phyloP scores from a whole-genome alignment of 2,888 invertebrate genomes.

The Eupithecia tripunctaria region DNA sequence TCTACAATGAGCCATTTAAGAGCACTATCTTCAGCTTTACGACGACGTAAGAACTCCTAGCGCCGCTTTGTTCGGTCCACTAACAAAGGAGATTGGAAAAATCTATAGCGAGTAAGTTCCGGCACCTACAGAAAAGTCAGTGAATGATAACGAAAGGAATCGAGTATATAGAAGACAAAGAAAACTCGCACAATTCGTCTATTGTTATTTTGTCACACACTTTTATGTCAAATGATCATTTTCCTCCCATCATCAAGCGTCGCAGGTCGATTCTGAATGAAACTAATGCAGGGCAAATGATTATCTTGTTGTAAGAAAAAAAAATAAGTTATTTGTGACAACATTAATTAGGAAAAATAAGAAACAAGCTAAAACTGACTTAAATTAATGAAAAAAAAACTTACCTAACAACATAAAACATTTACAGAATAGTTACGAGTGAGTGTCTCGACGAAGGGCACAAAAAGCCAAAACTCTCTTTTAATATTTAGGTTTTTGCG shows the following conservation, averaged over 20 bases:
- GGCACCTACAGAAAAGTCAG: slow-evolving; percentile 29
- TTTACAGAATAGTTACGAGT: background rate
- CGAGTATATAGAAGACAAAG: background rate
- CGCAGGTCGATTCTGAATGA: background rate
- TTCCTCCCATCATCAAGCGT: background rate
- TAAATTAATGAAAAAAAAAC: background rate
- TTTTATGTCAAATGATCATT: background rate
- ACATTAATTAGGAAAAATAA: background rate
- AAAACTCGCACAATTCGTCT: background rate
- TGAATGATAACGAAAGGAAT: slow-evolving; percentile 17
- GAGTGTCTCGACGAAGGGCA: background rate
- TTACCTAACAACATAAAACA: background rate
- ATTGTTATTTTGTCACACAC: background rate
- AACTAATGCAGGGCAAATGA: background rate
- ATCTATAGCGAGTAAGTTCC: slow-evolving; percentile 24
- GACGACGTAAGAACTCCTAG: slow-evolving; percentile 32
- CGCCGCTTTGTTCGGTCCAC: slow-evolving; percentile 31
- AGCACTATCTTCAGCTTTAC: slow-evolving; percentile 24
- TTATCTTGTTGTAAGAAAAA: background rate
- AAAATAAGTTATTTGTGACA: background rate
- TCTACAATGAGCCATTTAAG: slow-evolving; percentile 20
- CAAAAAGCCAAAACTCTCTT: background rate
- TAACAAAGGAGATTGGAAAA: slow-evolving; percentile 39
- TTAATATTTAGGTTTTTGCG: background rate
- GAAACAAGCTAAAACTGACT: background rate